These are phyloP conservation scores for Nannoperca obscura DNA, from an alignment of 2,797 vertebrate genomes.

Conservation along the genomic window DNA sequence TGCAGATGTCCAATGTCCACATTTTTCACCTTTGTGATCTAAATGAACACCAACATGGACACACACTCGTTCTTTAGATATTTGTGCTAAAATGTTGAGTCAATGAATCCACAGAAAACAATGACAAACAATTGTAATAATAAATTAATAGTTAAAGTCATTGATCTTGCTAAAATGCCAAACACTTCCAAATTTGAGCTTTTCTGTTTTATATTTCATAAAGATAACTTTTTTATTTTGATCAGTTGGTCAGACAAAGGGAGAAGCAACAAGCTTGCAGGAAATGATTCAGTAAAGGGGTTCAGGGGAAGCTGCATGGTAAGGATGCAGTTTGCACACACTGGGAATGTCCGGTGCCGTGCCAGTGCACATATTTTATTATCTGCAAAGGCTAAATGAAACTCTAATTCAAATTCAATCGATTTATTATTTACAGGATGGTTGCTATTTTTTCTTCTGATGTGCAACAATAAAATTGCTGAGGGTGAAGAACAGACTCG, in stretches of 20 bases:
- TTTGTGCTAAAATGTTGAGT: background rate
- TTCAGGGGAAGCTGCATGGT: constrained; percentile 5
- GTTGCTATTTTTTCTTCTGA: constrained; percentile 26
- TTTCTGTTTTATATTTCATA: background rate
- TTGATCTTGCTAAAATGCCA: background rate
- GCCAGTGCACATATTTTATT: constrained; percentile 16
- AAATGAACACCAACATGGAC: background rate
- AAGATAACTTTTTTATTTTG: background rate
- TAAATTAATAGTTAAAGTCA: background rate
- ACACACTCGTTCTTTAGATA: background rate
- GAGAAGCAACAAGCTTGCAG: background rate
- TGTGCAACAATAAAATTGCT: constrained; percentile 41
- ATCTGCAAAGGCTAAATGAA: constrained; percentile 7
- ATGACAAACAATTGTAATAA: background rate
- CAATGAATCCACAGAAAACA: background rate
- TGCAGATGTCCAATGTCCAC: background rate
- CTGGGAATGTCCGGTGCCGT: background rate
- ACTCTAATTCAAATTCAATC: background rate
- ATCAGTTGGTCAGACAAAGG: background rate
- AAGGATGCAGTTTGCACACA: constrained; percentile 19
- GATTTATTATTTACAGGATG: constrained; percentile 2
- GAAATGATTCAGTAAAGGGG: background rate
- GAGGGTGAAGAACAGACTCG: constrained; percentile 29
- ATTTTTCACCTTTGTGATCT: background rate
- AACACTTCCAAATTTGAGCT: background rate